A percentile compares a stretch with the other conserved stretches of the same genome.
Evolutionary conservation across 2,888 invertebrate species (phyloP).

Genomic region (Tenodera sinensis): DNA sequence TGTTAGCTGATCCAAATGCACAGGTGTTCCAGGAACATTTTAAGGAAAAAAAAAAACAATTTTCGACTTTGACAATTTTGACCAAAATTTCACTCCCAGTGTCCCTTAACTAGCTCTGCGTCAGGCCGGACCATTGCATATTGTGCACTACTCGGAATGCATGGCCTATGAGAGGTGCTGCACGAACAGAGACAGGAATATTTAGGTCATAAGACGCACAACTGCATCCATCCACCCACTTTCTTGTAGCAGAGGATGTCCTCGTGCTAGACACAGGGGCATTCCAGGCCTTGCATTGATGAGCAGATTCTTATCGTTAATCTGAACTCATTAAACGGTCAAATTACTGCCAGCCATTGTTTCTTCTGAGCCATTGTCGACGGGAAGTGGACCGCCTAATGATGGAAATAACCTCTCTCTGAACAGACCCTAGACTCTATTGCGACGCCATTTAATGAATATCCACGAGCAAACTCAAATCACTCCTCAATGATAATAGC

Average conservation of each 20-base stretch:
- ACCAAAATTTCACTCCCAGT: too few species aligned
- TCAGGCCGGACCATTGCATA: too few species aligned
- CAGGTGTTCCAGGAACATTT: too few species aligned
- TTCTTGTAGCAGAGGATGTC: neutral
- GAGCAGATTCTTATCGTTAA: neutral
- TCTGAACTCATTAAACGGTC: neutral
- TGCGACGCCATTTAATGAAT: neutral
- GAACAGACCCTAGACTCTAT: neutral
- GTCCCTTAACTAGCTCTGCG: too few species aligned
- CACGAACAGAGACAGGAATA: neutral
- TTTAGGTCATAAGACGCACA: neutral
- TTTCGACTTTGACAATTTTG: too few species aligned
- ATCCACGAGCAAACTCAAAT: neutral
- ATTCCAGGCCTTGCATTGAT: neutral
- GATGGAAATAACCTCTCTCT: neutral
- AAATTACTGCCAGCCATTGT: neutral
- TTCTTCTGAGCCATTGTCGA: neutral
- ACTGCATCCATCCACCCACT: neutral
- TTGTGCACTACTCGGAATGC: too few species aligned
- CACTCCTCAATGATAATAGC: neutral
- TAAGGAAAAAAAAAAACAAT: too few species aligned
- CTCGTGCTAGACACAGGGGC: neutral
- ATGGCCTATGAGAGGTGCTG: neutral
- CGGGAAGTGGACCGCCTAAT: neutral
- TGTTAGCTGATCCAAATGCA: too few species aligned